These are phyloP conservation scores for Rallus limicola DNA, from an alignment of 2,113 vertebrate species.

Conservation along the genomic window DNA sequence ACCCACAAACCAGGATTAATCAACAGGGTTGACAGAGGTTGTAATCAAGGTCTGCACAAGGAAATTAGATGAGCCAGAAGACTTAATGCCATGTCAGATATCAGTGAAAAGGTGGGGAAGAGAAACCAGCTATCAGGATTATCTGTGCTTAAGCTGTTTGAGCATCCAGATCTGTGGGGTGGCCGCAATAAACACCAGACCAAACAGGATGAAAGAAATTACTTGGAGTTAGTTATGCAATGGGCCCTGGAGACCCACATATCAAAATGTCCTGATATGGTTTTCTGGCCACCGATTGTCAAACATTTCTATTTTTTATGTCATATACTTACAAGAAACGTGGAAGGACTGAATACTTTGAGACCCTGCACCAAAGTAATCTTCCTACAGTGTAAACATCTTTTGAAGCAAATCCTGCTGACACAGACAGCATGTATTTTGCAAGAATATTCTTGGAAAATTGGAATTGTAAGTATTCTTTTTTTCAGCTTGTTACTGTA, in stretches of 20 bases:
- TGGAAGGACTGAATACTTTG: neutral
- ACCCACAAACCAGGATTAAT: neutral
- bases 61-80: neutral
- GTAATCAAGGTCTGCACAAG: neutral
- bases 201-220: neutral
- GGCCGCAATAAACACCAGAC: neutral
- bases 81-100: neutral
- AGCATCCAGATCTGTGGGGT: neutral
- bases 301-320: neutral
- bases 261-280: rapidly evolving
- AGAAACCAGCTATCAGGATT: neutral
- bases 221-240: neutral
- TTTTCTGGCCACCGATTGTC: neutral
- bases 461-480: neutral
- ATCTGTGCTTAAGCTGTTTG: neutral
- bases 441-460: neutral
- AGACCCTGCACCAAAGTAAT: neutral
- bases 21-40: neutral
- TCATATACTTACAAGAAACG: neutral
- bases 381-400: neutral
- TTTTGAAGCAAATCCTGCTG: neutral
- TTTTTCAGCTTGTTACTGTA: neutral
- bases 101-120: rapidly evolving
- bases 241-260: neutral
- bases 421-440: neutral